These are phyloP conservation scores for Drosophila murphyi DNA, from an alignment of 1,140 invertebrate genomes.

Conservation along the genomic window DNA sequence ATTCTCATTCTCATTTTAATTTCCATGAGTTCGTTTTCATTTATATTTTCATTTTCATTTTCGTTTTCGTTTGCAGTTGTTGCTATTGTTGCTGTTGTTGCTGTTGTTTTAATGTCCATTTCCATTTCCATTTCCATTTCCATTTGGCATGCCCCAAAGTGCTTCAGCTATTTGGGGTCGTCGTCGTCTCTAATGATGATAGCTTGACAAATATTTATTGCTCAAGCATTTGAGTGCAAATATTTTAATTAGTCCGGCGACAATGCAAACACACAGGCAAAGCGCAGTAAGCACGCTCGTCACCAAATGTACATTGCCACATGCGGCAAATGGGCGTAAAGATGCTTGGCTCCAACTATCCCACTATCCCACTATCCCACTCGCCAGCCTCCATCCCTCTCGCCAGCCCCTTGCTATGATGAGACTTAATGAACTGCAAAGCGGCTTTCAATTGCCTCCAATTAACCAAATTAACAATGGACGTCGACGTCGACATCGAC, in stretches of 20 bases:
- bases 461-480: conserved; percentile 81
- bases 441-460: conserved; percentile 80
- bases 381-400: not conserved
- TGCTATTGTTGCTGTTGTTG: not conserved
- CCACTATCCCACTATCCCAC: not conserved
- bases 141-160: conserved; percentile 27
- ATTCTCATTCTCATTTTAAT: conserved; percentile 59
- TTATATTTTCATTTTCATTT: conserved; percentile 26
- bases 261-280: conserved; percentile 32
- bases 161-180: conserved; percentile 49
- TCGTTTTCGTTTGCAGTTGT: conserved; percentile 16
- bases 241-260: conserved; percentile 81
- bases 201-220: conserved; percentile 81
- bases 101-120: conserved; percentile 27
- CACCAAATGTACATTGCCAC: conserved; percentile 36
- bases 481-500: conserved; percentile 15
- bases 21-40: conserved; percentile 39
- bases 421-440: conserved; percentile 80
- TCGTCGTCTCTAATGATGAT: conserved; percentile 72
- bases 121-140: conserved; percentile 33
- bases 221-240: conserved; percentile 81
- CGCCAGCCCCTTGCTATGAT: conserved; percentile 22
- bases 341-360: not conserved
- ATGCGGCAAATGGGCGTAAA: conserved; percentile 9
- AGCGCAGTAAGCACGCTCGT: conserved; percentile 5